Evolutionary conservation across 1,140 invertebrate genomes (phyloP).

Genomic region (Belonocnema kinseyi): DNA sequence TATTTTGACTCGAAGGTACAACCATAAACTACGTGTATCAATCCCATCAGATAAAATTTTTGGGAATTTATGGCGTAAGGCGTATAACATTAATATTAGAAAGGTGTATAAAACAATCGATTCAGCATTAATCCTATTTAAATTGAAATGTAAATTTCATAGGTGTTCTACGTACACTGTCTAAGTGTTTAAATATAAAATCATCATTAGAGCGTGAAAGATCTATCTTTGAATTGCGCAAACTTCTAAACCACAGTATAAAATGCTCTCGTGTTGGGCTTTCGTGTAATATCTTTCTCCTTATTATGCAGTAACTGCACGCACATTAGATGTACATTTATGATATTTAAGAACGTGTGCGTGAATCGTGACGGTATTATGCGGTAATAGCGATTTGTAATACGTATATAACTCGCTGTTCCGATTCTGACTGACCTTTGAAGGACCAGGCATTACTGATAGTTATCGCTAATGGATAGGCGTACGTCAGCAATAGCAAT

Average conservation of each 20-base stretch:
- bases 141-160: no score
- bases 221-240: constrained; percentile 25
- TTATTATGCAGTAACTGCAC: constrained; percentile 12
- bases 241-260: not conserved
- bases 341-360: constrained; percentile 1
- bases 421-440: constrained; percentile 27
- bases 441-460: constrained; percentile 16
- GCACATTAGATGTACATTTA: constrained; percentile 7
- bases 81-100: no score
- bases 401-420: not conserved
- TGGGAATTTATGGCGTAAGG: no score
- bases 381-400: constrained; percentile 23
- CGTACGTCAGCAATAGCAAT: no score
- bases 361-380: constrained; percentile 14
- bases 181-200: no score
- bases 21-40: no score
- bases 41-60: no score
- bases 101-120: no score
- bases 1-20: no score
- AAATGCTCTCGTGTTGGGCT: not conserved
- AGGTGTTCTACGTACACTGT: no score
- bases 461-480: not conserved
- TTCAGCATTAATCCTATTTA: no score
- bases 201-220: not conserved
- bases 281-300: constrained; percentile 26